These are phyloP conservation scores for Laticauda laticaudata DNA, from an alignment of 2,113 vertebrate genomes.

Conservation along the genomic window DNA sequence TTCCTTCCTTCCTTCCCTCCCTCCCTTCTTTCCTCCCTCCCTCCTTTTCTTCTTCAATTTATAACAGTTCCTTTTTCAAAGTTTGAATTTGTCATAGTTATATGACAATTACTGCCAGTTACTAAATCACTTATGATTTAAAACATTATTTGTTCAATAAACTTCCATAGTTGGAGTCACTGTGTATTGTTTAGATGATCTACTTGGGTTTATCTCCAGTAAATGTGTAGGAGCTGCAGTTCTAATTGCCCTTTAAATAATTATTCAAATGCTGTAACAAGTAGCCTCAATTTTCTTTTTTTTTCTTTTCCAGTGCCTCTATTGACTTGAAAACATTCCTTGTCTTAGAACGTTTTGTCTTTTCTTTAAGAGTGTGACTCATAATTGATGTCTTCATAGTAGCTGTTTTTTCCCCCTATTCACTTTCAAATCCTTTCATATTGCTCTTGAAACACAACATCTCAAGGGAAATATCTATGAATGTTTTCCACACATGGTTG, in stretches of 20 bases:
- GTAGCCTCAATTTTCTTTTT: neutral
- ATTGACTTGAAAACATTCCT: conserved; percentile 19
- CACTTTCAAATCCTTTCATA: conserved; percentile 19
- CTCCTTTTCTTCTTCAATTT: neutral
- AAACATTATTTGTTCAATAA: neutral
- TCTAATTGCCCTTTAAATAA: neutral
- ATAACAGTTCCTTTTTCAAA: neutral
- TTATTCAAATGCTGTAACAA: neutral
- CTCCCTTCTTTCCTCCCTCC: too few relatives aligned
- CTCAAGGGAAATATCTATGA: neutral
- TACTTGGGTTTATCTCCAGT: neutral
- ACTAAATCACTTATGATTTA: neutral
- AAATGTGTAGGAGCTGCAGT: neutral
- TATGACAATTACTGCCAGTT: neutral
- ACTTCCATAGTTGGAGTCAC: neutral
- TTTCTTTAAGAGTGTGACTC: conserved; percentile 7
- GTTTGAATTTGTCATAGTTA: neutral
- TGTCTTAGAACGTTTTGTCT: conserved; percentile 19
- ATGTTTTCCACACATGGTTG: neutral
- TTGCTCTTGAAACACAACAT: neutral
- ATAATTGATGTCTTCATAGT: conserved; percentile 20
- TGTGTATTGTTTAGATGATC: neutral
- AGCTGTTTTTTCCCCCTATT: neutral
- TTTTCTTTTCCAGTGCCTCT: neutral
- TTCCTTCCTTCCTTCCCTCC: neutral